Evolutionary conservation across 2,113 vertebrate species (phyloP), one percentile per base, ranked within the genome.

Genomic region (Sarotherodon lohbergeri): DNA sequence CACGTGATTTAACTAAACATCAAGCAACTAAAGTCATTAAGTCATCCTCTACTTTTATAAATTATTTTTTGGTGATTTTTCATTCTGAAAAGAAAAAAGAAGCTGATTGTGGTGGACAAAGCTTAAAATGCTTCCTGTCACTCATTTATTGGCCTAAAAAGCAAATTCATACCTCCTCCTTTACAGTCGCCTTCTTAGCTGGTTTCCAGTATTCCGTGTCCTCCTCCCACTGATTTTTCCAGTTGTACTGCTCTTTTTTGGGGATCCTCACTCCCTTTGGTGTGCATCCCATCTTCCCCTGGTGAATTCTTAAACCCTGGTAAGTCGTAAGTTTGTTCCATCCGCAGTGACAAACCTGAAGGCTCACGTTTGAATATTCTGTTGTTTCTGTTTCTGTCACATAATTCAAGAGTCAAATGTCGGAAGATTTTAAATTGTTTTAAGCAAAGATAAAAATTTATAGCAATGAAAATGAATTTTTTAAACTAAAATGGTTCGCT

Each of bases 311-410:
- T 22, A 94, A 29, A 0, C 91, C 91, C 0, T 63, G 73, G 13
- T 86, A 86, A 3, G 36, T 90, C 0, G 89, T 94, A 2, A 14
- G 3, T 43, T 86, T 91, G 4, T 14, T 68, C 91, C 93, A 94
- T n/a, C 92, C 90, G 3, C 91, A 92, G 59, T 87, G 54, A 14
- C 90, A 93, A 27, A 91, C 24, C 27, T 73, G 89, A 5, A 81
- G 22, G 9, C 86, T 90, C 56, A 11, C 17, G 9, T 85, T 46
- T 79, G 86, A 55, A 34, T 39, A 48, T 7, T 83, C 19, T 34
- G 14, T 9, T 27, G 17, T 16, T 71, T 78, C 61, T 90, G 59
- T 56, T 52, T 29, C 29, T 27, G 73, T 14, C 3, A 83, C 9
- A 80, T 29, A 66, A 29, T 59, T 13, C 13, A 29, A 55, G 17